Evolutionary conservation across 1,140 invertebrate species (phyloP).

Genomic region (Apis cerana): DNA sequence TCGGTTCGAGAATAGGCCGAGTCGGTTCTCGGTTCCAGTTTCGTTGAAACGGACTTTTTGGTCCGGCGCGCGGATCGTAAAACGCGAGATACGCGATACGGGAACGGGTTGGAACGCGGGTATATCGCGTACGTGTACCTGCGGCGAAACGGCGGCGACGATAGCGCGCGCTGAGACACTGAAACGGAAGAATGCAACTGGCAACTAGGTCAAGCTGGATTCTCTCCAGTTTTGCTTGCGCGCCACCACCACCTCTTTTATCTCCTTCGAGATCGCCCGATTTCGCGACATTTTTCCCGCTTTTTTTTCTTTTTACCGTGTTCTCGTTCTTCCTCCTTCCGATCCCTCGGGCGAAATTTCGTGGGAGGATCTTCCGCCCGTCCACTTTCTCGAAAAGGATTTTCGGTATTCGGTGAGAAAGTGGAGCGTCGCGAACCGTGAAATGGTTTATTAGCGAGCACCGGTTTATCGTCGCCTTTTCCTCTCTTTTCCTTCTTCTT

Average conservation of each 20-base stretch:
- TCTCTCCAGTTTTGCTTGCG: slow-evolving; percentile 40
- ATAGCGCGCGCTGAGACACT: slow-evolving; percentile 51
- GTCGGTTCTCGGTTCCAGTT: slow-evolving; percentile 23
- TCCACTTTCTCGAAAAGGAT: background rate
- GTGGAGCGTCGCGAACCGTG: background rate
- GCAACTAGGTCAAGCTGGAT: slow-evolving; percentile 65
- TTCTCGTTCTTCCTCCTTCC: rapidly evolving
- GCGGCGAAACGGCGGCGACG: slow-evolving; percentile 43
- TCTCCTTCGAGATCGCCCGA: slow-evolving; percentile 45
- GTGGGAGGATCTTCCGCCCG: background rate
- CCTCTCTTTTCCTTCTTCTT: no score
- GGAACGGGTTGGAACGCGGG: slow-evolving; percentile 36
- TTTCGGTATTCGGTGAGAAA: background rate
- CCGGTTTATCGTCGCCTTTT: background rate
- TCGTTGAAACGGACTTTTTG: slow-evolving; percentile 47
- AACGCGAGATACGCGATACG: slow-evolving; percentile 47
- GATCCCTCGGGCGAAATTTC: background rate
- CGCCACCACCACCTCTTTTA: slow-evolving; percentile 41
- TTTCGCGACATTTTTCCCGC: background rate
- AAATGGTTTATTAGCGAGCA: background rate
- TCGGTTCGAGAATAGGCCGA: slow-evolving; percentile 32
- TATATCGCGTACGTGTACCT: slow-evolving; percentile 55
- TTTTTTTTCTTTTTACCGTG: background rate
- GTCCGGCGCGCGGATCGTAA: slow-evolving; percentile 21
- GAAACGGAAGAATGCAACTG: slow-evolving; percentile 54